Evolutionary conservation across 2,113 vertebrate species (phyloP).

Genomic region (Ptilorrhoa leucosticta): DNA sequence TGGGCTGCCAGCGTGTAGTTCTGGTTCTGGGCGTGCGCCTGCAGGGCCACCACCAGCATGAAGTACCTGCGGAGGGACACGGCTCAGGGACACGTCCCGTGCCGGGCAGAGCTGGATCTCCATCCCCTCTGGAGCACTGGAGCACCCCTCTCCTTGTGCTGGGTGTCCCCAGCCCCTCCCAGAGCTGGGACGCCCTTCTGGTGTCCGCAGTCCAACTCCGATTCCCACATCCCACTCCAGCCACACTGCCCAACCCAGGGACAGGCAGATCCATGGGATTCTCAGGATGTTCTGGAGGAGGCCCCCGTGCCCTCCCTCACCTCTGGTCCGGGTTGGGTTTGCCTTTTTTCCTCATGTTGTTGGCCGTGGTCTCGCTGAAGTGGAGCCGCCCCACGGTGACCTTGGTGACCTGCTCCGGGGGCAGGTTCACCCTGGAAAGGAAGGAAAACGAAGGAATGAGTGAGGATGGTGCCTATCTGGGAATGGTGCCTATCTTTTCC

Average conservation of each 20-base stretch:
- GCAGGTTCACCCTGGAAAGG: constrained; percentile 85
- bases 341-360: constrained; percentile 99
- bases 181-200: neutral
- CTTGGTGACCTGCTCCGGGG: constrained; percentile 96
- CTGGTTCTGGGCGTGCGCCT: constrained; percentile 94
- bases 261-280: neutral
- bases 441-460: neutral
- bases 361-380: constrained; percentile 97
- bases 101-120: rapidly evolving
- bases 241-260: neutral
- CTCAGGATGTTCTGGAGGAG: neutral
- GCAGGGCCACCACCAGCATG: constrained; percentile 95
- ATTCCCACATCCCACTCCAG: neutral
- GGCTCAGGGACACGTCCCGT: neutral
- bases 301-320: constrained; percentile 44
- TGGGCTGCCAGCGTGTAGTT: constrained; percentile 93
- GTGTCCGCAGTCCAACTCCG: neutral
- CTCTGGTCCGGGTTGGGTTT: constrained; percentile 98
- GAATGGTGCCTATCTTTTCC: neutral
- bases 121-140: neutral
- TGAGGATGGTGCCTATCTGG: neutral
- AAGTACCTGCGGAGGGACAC: constrained; percentile 83
- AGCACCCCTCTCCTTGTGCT: neutral
- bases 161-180: neutral
- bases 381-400: constrained; percentile 95